Percentiles rank a stretch among this genome's conserved stretches.
Conservation (phyloP, 2,888 invertebrate genomes). For the Omphaloscelis lunosa region DNA sequence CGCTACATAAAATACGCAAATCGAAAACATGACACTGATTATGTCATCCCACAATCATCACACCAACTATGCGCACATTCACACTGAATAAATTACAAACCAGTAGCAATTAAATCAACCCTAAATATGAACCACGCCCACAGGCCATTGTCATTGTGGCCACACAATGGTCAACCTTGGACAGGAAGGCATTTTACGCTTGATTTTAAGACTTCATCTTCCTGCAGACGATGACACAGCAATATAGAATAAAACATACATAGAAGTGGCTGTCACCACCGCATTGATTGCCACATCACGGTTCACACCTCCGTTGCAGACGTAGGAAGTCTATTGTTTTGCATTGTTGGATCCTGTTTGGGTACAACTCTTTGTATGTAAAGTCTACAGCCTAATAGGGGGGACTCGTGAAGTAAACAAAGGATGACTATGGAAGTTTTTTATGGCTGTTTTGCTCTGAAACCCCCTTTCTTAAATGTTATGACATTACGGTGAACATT, state of each 20-base stretch:
- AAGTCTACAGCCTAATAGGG: slow-evolving; percentile 33
- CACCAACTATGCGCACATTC: slow-evolving; percentile 41
- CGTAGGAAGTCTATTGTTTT: slow-evolving; percentile 68
- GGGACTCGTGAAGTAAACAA: slow-evolving; percentile 51
- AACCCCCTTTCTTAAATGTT: slow-evolving; percentile 57
- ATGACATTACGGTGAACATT: slow-evolving; percentile 51
- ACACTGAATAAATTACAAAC: slow-evolving; percentile 61
- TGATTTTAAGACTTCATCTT: slow-evolving; percentile 63
- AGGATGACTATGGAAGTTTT: slow-evolving; percentile 46
- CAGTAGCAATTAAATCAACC: slow-evolving; percentile 48
- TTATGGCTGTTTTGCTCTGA: slow-evolving; percentile 44
- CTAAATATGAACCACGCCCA: slow-evolving; percentile 47
- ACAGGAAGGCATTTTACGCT: slow-evolving; percentile 49
- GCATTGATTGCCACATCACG: slow-evolving; percentile 65
- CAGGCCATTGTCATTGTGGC: slow-evolving; percentile 46
- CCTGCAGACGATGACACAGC: slow-evolving; percentile 71
- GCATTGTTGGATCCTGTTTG: slow-evolving; percentile 59
- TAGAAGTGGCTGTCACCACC: slow-evolving; percentile 70
- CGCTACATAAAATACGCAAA: background rate
- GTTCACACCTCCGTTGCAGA: slow-evolving; percentile 67
- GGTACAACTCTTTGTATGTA: slow-evolving; percentile 55
- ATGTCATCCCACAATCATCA: slow-evolving; percentile 42
- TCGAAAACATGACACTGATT: slow-evolving; percentile 36
- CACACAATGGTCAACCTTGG: slow-evolving; percentile 57
- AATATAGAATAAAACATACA: slow-evolving; percentile 37